Conservation (phyloP, 2,113 vertebrate genomes). For the Dasyornis broadbenti region DNA sequence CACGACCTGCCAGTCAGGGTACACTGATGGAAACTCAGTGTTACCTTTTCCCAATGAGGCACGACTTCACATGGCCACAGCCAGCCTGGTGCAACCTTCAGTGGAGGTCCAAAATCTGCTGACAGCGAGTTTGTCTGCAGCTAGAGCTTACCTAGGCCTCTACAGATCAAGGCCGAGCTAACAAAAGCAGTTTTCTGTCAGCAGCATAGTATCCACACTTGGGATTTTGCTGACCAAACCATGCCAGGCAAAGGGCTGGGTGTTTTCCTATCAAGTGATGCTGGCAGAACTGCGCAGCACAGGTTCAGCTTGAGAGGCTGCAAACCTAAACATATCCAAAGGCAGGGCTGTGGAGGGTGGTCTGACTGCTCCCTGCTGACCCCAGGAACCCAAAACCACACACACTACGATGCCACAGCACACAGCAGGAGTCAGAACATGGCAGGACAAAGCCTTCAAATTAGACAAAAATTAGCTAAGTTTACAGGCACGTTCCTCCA, state of each 20-base stretch:
- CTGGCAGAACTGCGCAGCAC: fast-evolving
- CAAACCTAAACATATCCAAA: not conserved
- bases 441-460: not conserved
- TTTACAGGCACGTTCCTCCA: not conserved
- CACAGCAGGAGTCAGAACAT: not conserved
- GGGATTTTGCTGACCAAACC: not conserved
- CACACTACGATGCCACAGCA: fast-evolving
- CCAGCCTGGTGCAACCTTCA: not conserved
- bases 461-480: not conserved
- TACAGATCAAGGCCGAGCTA: not conserved
- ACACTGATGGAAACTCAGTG: fast-evolving
- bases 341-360: not conserved
- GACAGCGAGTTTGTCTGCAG: not conserved
- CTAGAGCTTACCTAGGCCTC: not conserved
- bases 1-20: fast-evolving
- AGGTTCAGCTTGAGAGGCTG: not conserved
- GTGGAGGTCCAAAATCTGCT: not conserved
- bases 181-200: not conserved
- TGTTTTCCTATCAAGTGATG: fast-evolving
- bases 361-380: not conserved
- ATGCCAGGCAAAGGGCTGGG: not conserved
- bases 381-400: not conserved
- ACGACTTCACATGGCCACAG: not conserved
- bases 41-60: fast-evolving
- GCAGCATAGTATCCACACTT: not conserved